Conservation (phyloP, 2,888 invertebrate species). For the Synanthedon vespiformis region DNA sequence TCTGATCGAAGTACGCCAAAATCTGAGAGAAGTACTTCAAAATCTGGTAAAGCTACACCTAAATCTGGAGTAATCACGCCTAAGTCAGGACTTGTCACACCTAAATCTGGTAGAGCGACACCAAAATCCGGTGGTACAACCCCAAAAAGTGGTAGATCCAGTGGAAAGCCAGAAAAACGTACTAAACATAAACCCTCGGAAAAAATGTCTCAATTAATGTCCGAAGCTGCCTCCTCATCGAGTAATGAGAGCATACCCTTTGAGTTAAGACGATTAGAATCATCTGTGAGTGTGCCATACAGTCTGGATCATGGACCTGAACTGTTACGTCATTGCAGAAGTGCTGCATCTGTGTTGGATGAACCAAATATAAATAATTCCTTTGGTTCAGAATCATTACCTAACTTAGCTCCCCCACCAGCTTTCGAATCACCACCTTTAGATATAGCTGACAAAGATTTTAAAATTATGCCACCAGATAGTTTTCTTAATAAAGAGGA, state of each 20-base stretch:
- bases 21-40: conserved; percentile 49
- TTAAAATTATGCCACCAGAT: conserved; percentile 63
- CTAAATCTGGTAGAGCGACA: conserved; percentile 53
- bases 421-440: conserved; percentile 71
- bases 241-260: conserved; percentile 70
- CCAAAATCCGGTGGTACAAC: conserved; percentile 59
- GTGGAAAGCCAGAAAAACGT: conserved; percentile 58
- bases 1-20: conserved; percentile 62
- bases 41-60: conserved; percentile 59
- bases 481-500: conserved; percentile 58
- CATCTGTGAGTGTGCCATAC: conserved; percentile 76
- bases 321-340: conserved; percentile 65
- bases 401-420: conserved; percentile 75
- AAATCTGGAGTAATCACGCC: conserved; percentile 58
- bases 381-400: conserved; percentile 77
- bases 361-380: conserved; percentile 65
- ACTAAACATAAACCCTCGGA: conserved; percentile 62
- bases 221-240: conserved; percentile 71
- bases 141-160: conserved; percentile 72
- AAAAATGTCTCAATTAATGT: conserved; percentile 66
- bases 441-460: conserved; percentile 62
- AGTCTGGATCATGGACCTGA: conserved; percentile 67
- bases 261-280: conserved; percentile 59
- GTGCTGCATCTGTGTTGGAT: conserved; percentile 68
- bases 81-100: conserved; percentile 53